A percentile compares a stretch with the other conserved stretches of the same genome.
These are phyloP conservation scores for Denticeps clupeoides DNA, from an alignment of 2,797 vertebrate genomes.

Conservation along the genomic window DNA sequence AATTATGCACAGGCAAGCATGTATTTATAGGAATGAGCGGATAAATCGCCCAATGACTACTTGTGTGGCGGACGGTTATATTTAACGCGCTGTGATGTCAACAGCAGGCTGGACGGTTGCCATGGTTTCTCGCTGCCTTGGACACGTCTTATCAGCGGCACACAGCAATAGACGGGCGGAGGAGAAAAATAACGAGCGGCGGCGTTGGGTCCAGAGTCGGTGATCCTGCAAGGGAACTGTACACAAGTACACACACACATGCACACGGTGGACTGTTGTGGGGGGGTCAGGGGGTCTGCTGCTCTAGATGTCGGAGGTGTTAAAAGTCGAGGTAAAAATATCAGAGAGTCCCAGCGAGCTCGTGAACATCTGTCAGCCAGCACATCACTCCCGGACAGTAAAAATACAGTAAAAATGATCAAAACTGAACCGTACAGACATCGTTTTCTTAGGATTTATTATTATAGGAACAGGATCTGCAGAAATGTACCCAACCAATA, in stretches of 20 bases:
- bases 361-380: too few relatives aligned
- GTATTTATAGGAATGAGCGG: constrained; percentile 60
- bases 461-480: too few relatives aligned
- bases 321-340: too few relatives aligned
- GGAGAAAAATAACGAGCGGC: neutral
- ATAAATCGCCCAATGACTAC: constrained; percentile 55
- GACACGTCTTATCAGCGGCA: constrained; percentile 47
- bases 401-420: too few relatives aligned
- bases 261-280: too few relatives aligned
- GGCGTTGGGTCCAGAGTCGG: neutral
- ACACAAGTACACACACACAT: neutral
- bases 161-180: constrained; percentile 43
- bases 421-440: too few relatives aligned
- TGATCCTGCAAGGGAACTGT: neutral
- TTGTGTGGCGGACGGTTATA: constrained; percentile 54
- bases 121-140: constrained; percentile 57
- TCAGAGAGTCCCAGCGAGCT: too few relatives aligned
- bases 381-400: too few relatives aligned
- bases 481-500: too few relatives aligned
- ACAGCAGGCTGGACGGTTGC: constrained; percentile 56
- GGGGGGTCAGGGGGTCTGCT: too few relatives aligned
- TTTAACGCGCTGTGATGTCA: constrained; percentile 63
- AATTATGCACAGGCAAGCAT: constrained; percentile 59
- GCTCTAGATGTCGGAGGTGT: too few relatives aligned
- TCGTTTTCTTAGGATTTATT: too few relatives aligned